These are phyloP conservation scores for Synanthedon tipuliformis DNA, from an alignment of 2,888 invertebrate species.

Conservation along the genomic window DNA sequence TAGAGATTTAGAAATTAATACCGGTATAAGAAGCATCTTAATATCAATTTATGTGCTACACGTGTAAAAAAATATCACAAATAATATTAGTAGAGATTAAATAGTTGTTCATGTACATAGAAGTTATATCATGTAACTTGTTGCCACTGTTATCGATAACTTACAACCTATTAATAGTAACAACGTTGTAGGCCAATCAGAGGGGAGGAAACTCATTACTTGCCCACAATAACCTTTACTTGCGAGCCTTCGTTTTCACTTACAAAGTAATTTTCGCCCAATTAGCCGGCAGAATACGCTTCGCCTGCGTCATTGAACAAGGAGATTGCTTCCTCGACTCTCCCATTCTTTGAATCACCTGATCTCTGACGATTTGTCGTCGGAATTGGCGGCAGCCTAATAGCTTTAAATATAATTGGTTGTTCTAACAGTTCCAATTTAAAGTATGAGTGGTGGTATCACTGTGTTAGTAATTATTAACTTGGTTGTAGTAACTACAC, in stretches of 20 bases:
- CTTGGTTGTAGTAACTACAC: no score
- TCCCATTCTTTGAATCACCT: slow-evolving; percentile 16
- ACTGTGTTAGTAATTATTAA: no score
- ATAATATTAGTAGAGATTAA: no score
- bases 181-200: neutral
- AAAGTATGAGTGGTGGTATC: no score
- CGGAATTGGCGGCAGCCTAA: neutral
- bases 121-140: no score
- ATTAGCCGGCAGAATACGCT: slow-evolving; percentile 47
- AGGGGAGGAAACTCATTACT: neutral
- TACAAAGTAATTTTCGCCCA: slow-evolving; percentile 49
- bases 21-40: no score
- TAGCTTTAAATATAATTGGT: neutral
- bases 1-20: no score
- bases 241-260: slow-evolving; percentile 26
- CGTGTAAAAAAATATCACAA: no score
- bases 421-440: neutral
- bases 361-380: slow-evolving; percentile 5
- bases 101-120: no score
- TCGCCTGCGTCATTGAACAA: slow-evolving; percentile 37
- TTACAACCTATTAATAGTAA: neutral
- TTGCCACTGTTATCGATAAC: no score
- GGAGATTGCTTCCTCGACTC: slow-evolving; percentile 38
- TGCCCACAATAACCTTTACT: slow-evolving; percentile 2
- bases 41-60: no score